phyloP scores from a whole-genome alignment of 92 coral and sea anemone species.

The Micromussa lordhowensis region DNA sequence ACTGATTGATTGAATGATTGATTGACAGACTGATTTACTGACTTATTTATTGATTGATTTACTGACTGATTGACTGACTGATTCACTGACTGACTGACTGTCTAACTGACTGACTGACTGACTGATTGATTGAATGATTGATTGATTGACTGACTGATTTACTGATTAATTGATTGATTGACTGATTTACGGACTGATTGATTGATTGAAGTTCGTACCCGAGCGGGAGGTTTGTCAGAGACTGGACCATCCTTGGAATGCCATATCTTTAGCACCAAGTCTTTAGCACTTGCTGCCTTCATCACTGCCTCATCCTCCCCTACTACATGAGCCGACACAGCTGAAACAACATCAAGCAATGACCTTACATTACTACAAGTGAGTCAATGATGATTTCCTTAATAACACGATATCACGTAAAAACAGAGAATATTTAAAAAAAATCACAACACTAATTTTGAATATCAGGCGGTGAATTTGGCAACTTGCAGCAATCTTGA shows the following conservation, averaged over 20 bases:
- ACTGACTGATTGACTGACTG: too few relatives aligned
- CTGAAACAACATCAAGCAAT: constrained; percentile 48
- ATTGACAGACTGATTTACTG: too few relatives aligned
- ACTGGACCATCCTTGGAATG: constrained; percentile 78
- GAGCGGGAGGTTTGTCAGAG: constrained; percentile 91
- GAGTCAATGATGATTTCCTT: background rate
- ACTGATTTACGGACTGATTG: too few relatives aligned
- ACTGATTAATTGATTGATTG: too few relatives aligned
- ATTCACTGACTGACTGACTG: too few relatives aligned
- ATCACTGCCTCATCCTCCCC: constrained; percentile 88
- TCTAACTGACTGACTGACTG: too few relatives aligned
- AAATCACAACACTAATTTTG: background rate
- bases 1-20: too few relatives aligned
- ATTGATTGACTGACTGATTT: too few relatives aligned
- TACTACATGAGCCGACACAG: constrained; percentile 84
- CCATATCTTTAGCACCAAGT: constrained; percentile 91
- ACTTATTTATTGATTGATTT: too few relatives aligned
- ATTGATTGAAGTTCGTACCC: constrained; percentile 81
- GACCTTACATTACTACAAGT: background rate
- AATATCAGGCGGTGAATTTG: too few relatives aligned
- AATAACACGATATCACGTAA: background rate
- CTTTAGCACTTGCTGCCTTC: constrained; percentile 87
- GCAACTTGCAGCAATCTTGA: too few relatives aligned
- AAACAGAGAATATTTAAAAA: background rate
- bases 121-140: too few relatives aligned